Evolutionary conservation across 37 sponge, comb jelly and placozoan genomes (phyloP), one percentile per base, ranked within the genome.

Genomic region (Aplysina aerophoba): DNA sequence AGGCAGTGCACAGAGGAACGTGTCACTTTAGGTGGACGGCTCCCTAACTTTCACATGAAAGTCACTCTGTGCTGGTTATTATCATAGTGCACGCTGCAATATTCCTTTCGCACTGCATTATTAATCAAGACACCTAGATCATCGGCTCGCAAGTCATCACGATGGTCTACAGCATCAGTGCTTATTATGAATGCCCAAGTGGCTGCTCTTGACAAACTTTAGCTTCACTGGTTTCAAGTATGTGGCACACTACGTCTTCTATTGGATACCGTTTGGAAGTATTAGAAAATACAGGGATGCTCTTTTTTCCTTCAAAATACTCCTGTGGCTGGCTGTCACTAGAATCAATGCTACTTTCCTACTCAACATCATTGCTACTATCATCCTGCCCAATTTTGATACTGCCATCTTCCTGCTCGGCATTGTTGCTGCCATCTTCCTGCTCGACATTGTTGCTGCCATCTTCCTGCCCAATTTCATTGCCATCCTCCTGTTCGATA

Each of bases 1-100:
- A 58, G 59, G 59, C 59, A 58, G 59, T 58, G 59, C 59, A 58
- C 59, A 58, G 59, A 58, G 59, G 59, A 58, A 58, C 59, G 59
- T 58, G 59, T 58, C 59, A 58, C 59, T 58, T 58, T 15, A 58
- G 59, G 59, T 58, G 59, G 59, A 58, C 59, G 59, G 59, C 59
- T 58, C 59, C 59, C 59, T 58, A 58, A 58, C 59, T 58, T 58
- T 58, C 59, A 19, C 59, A 58, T 58, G 59, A 58, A 58, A 58
- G 59, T 58, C 59, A 58, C 59, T 58, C 59, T 58, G 59, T 58
- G 59, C 59, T 58, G 59, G 59, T 58, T 19, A 58, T 19, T 58
- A 58, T 58, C 59, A 58, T 58, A 58, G 59, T 58, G 59, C 59
- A 58, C 59, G 59, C 59, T 58, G 59, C 59, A 58, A 58, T 58